Conservation (phyloP, 1,140 invertebrate species). For the Monomorium pharaonis region DNA sequence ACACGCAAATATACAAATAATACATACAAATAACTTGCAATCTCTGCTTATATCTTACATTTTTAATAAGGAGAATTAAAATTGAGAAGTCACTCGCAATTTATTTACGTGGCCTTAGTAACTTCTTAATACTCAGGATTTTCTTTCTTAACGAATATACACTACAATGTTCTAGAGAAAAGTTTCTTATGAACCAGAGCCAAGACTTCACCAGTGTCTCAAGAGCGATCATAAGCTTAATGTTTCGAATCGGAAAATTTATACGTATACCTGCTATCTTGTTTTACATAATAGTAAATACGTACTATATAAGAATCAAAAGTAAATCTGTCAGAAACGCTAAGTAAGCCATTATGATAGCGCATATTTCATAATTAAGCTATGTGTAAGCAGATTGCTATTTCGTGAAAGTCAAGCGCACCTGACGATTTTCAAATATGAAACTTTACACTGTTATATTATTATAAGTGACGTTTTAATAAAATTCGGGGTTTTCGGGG, state of each 20-base stretch:
- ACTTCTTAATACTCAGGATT: background rate
- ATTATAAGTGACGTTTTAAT: constrained; percentile 46
- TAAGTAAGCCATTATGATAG: constrained; percentile 33
- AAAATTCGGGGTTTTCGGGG: background rate
- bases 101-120: background rate
- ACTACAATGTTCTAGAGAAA: background rate
- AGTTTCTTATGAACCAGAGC: background rate
- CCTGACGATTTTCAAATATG: background rate
- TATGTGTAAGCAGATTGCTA: constrained; percentile 44
- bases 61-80: background rate
- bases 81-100: background rate
- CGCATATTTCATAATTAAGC: constrained; percentile 46
- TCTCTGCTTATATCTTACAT: background rate
- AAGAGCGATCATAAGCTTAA: background rate
- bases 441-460: constrained; percentile 17
- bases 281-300: constrained; percentile 22
- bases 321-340: constrained; percentile 18
- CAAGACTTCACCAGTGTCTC: background rate
- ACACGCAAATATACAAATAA: background rate
- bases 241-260: constrained; percentile 13
- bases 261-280: background rate
- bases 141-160: constrained; percentile 3
- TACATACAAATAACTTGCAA: background rate
- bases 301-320: constrained; percentile 10
- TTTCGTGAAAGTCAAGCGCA: constrained; percentile 3